Percentiles rank a stretch among this genome's conserved stretches.
Conservation (phyloP, 2,797 vertebrate species). For the Enteromius anoplus region DNA sequence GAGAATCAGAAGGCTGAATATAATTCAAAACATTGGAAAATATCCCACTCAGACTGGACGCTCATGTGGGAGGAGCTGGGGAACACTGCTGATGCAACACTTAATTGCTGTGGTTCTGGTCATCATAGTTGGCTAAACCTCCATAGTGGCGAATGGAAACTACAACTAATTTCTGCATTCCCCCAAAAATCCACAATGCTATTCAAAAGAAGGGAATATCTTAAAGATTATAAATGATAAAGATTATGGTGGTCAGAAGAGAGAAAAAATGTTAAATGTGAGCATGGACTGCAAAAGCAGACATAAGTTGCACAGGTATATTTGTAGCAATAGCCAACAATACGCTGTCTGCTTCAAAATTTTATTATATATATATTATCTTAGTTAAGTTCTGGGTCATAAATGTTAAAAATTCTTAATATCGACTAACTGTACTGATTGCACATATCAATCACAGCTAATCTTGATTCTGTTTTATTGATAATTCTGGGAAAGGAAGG, state of each 20-base stretch:
- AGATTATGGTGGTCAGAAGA: background rate
- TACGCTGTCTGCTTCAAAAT: too few relatives aligned
- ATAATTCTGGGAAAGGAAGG: background rate
- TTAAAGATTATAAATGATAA: too few relatives aligned
- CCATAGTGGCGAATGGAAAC: background rate
- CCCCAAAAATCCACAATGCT: background rate
- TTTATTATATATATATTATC: too few relatives aligned
- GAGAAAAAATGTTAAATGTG: background rate
- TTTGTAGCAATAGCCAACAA: too few relatives aligned
- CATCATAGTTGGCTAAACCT: background rate
- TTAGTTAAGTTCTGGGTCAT: too few relatives aligned
- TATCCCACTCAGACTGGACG: too few relatives aligned
- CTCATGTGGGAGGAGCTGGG: too few relatives aligned
- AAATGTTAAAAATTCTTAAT: background rate
- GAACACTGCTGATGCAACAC: too few relatives aligned
- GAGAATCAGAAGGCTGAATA: too few relatives aligned
- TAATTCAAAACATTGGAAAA: too few relatives aligned
- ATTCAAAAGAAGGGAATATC: background rate
- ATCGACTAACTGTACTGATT: background rate
- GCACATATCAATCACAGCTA: background rate
- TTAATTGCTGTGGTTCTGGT: background rate
- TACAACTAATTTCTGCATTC: background rate
- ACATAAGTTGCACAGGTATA: too few relatives aligned
- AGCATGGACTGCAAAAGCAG: too few relatives aligned
- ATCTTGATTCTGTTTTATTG: background rate